Evolutionary conservation across 1,140 invertebrate species (phyloP).

Genomic region (Pemphigus obesinymphae): DNA sequence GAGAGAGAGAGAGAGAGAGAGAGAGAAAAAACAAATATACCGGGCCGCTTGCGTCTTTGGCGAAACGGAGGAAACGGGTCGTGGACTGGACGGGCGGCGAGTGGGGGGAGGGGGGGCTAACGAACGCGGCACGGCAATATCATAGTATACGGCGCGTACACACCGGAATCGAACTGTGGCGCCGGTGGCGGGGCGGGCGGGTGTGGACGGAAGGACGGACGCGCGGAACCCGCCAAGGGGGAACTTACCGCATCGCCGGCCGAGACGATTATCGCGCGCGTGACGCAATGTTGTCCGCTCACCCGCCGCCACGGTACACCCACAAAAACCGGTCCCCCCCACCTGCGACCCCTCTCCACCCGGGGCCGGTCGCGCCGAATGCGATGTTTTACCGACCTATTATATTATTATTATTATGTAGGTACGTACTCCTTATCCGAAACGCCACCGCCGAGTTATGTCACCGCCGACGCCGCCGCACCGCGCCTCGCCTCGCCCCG

Average conservation of each 20-base stretch:
- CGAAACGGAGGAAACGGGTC: not conserved
- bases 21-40: not conserved
- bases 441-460: conserved; percentile 2
- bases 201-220: no score
- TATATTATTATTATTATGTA: not conserved
- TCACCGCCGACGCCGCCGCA: no score
- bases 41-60: no score
- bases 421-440: not conserved
- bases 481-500: not conserved
- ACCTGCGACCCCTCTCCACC: no score
- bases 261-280: not conserved
- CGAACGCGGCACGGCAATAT: not conserved
- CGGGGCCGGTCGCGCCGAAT: not conserved
- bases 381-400: not conserved
- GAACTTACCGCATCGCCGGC: conserved; percentile 10
- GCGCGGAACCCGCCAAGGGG: no score
- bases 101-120: no score
- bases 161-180: not conserved
- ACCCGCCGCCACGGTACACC: not conserved
- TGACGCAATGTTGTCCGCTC: no score
- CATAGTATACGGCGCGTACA: not conserved
- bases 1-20: no score
- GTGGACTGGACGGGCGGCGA: no score
- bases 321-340: conserved; percentile 11
- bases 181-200: no score